Conservation (phyloP, 1,140 invertebrate species). For the Sitobion miscanthi region DNA sequence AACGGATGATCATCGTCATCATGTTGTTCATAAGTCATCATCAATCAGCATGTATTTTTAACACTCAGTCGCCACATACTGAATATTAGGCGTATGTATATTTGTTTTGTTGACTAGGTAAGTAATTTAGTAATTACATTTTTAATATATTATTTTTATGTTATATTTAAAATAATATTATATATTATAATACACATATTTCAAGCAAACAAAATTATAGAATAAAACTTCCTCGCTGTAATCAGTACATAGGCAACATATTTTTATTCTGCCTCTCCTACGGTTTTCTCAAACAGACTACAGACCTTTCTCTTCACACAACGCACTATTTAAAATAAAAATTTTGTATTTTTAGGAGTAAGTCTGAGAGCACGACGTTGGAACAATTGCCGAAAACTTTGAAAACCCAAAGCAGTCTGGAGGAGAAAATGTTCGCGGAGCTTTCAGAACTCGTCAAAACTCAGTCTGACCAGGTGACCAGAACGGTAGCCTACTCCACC, state of each 20-base stretch:
- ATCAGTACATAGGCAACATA: background rate
- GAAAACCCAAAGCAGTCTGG: background rate
- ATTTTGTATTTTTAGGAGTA: background rate
- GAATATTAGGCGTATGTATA: no score
- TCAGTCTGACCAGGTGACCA: conserved; percentile 3
- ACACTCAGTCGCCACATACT: no score
- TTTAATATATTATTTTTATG: no score
- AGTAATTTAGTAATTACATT: no score
- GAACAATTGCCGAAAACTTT: conserved; percentile 44
- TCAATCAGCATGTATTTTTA: no score
- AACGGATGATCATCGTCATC: no score
- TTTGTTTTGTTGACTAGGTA: no score
- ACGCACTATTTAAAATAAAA: no score
- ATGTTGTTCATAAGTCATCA: no score
- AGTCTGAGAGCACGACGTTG: background rate
- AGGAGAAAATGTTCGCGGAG: conserved; percentile 36
- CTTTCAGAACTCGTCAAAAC: conserved; percentile 33
- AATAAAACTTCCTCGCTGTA: background rate
- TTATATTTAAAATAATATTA: no score
- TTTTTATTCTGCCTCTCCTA: no score
- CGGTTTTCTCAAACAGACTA: background rate
- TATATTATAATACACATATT: background rate
- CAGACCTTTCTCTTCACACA: background rate
- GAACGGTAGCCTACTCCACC: conserved; percentile 45
- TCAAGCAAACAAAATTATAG: background rate